phyloP scores from a whole-genome alignment of 2,113 vertebrate species.

The Salvelinus sp. region DNA sequence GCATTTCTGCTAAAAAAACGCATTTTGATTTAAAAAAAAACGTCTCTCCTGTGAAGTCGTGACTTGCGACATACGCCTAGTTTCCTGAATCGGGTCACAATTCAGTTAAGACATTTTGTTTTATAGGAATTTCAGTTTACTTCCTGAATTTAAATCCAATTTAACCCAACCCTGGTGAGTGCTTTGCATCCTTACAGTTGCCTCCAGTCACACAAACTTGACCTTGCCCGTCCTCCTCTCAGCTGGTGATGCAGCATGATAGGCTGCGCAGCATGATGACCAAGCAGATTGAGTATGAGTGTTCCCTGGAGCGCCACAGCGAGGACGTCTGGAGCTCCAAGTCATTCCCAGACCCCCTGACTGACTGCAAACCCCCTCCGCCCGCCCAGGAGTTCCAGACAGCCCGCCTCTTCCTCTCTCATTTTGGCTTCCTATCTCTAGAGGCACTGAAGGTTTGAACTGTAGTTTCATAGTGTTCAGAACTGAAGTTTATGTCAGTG shows the following conservation, averaged over 20 bases:
- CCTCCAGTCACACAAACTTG: neutral
- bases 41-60: too few relatives aligned
- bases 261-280: slow-evolving; percentile 86
- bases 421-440: slow-evolving; percentile 92
- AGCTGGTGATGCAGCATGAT: slow-evolving; percentile 90
- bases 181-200: neutral
- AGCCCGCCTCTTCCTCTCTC: slow-evolving; percentile 92
- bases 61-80: too few relatives aligned
- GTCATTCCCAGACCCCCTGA: slow-evolving; percentile 85
- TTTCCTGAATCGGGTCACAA: too few relatives aligned
- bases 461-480: neutral
- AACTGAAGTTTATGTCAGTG: too few relatives aligned
- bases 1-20: too few relatives aligned
- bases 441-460: slow-evolving; percentile 87
- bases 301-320: slow-evolving; percentile 80
- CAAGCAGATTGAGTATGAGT: slow-evolving; percentile 90
- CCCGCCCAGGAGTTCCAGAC: slow-evolving; percentile 95
- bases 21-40: too few relatives aligned
- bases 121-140: too few relatives aligned
- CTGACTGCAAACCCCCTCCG: slow-evolving; percentile 87
- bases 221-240: slow-evolving; percentile 9
- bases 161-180: neutral
- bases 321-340: slow-evolving; percentile 85
- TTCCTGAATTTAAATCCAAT: too few relatives aligned
- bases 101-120: too few relatives aligned